Conservation (phyloP, 1,140 invertebrate genomes). For the Caerostris extrusa region DNA sequence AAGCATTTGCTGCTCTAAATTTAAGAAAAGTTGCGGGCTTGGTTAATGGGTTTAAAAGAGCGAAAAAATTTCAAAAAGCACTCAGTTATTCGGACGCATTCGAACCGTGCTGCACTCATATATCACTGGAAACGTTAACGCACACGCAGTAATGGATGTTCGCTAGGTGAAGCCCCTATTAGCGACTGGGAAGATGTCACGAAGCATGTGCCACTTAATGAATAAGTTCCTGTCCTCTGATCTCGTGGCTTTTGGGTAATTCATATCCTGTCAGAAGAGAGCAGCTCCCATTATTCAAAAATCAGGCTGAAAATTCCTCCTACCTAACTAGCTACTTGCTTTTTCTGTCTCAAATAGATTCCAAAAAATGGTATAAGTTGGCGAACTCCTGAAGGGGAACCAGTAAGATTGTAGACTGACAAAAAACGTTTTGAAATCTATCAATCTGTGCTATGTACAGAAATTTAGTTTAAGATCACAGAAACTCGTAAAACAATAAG, state of each 20-base stretch:
- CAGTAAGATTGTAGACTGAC: no score
- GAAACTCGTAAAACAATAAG: no score
- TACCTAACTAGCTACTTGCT: conserved; percentile 30
- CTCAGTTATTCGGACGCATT: neutral
- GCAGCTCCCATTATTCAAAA: conserved; percentile 61
- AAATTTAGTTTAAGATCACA: no score
- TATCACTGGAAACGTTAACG: conserved; percentile 49
- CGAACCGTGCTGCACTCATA: conserved; percentile 17
- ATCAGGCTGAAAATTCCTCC: conserved; percentile 52
- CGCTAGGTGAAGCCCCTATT: conserved; percentile 71
- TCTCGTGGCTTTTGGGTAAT: conserved; percentile 69
- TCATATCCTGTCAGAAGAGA: conserved; percentile 67
- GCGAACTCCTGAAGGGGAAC: no score
- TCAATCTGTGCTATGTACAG: no score
- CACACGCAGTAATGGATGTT: conserved; percentile 59
- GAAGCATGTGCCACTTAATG: conserved; percentile 67
- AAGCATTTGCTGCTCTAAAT: neutral
- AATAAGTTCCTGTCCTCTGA: conserved; percentile 66
- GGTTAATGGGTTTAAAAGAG: neutral
- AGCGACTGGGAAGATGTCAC: conserved; percentile 61
- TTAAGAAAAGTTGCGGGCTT: neutral
- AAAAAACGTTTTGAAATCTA: no score
- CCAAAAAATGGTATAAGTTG: neutral
- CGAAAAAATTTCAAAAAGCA: neutral
- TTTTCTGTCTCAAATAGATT: neutral